Evolutionary conservation across 1,140 invertebrate species (phyloP), one percentile per base, ranked within the genome.

Genomic region (Charaxes varanes): DNA sequence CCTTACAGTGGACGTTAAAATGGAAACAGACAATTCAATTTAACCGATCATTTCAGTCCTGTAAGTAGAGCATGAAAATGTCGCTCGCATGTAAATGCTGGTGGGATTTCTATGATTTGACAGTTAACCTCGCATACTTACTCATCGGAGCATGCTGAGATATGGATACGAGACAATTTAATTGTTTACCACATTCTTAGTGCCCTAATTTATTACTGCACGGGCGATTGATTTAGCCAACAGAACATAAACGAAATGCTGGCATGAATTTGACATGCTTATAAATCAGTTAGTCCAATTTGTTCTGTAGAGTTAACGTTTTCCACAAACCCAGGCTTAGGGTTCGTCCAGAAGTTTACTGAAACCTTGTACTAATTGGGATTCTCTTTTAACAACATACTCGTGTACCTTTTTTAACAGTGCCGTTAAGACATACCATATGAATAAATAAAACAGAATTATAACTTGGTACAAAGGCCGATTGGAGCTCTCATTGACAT

Each of bases 41-140:
- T 62, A 58, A 53, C 38, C 58, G 59, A 79, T 79, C 63, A 70
- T 68, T 78, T 78, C 65, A 71, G 51, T 51, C 36, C 32, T 58
- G 53, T 55, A 76, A 82, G 58, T 80, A 60, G 74, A 74, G 74
- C 74, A 65, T 66, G 67, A 77, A 78, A 59, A 60, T 52, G 58
- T 64, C 66, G 45, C 47, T 62, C 62, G 42, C 45, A 59, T 62
- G 61, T 63, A 61, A 34, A 63, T 64, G 46, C 52, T 59, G 59
- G 65, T 62, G 62, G 66, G 62, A 73, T 71, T 69, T 72, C 51
- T 65, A 62, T 54, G 46, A 69, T 58, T 44, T 47, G 45, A 48
- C 62, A 45, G 52, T 38, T 42, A 60, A 49, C 46, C 48, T 58
- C 59, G 62, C 48, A 55, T 58, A 51, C 35, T 26, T 51, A 61